phyloP scores from a whole-genome alignment of 2,797 vertebrate species.

The Clarias pachynema region DNA sequence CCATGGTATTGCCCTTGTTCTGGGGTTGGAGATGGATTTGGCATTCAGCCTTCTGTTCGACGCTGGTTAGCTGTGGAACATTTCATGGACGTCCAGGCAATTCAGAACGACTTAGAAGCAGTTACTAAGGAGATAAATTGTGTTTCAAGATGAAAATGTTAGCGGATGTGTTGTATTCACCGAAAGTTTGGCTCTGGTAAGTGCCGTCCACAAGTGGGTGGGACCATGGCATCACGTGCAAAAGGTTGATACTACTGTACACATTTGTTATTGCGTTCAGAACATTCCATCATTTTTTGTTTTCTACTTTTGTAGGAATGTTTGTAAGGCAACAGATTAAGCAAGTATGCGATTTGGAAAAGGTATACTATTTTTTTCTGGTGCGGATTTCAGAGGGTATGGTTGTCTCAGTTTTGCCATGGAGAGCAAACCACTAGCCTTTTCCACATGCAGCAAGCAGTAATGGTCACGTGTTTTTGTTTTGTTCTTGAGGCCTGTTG shows the following conservation, averaged over 20 bases:
- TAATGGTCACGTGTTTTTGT: not conserved
- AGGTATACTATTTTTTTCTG: not conserved
- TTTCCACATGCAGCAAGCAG: not conserved
- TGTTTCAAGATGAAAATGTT: too few species aligned
- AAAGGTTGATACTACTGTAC: not conserved
- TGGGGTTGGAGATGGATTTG: too few species aligned
- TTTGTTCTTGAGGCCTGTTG: not conserved
- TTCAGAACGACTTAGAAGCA: too few species aligned
- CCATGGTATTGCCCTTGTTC: too few species aligned
- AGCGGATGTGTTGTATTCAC: too few species aligned
- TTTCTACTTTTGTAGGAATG: not conserved
- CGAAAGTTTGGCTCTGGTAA: too few species aligned
- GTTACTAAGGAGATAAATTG: too few species aligned
- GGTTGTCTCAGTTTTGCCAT: not conserved
- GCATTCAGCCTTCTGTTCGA: too few species aligned
- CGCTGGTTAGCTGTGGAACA: too few species aligned
- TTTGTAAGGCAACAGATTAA: not conserved
- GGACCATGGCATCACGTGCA: too few species aligned
- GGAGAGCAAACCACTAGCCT: not conserved
- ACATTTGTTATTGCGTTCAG: not conserved
- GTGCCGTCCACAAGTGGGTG: too few species aligned
- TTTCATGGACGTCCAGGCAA: too few species aligned
- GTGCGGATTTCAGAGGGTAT: not conserved
- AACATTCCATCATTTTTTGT: not conserved
- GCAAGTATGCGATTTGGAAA: not conserved